phyloP scores from a whole-genome alignment of 2,113 vertebrate genomes.

The Dasyurus viverrinus region DNA sequence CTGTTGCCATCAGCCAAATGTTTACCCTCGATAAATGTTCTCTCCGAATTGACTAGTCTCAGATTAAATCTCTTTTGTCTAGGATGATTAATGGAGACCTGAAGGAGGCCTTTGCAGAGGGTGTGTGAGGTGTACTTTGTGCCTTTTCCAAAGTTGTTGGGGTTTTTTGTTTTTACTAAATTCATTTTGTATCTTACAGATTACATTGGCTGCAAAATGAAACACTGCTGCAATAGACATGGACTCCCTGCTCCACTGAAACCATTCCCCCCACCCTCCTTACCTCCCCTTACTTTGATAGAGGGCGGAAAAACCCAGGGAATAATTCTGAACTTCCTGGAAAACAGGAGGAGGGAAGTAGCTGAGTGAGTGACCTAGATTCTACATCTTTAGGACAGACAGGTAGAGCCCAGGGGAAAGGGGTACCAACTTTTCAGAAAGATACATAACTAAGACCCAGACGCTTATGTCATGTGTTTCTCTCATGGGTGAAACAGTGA shows the following conservation, averaged over 20 bases:
- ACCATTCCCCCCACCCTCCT: not conserved
- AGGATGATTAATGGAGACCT: slow-evolving; percentile 88
- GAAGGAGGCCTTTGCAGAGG: slow-evolving; percentile 78
- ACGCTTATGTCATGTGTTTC: not conserved
- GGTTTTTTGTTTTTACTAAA: slow-evolving; percentile 62
- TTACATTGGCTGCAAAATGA: slow-evolving; percentile 70
- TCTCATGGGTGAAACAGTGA: not conserved
- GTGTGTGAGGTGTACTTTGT: slow-evolving; percentile 78
- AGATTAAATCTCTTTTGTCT: slow-evolving; percentile 89
- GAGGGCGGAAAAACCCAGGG: slow-evolving; percentile 39
- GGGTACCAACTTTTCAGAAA: not conserved
- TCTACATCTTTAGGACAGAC: slow-evolving; percentile 52
- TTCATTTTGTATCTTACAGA: slow-evolving; percentile 74
- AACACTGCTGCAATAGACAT: slow-evolving; percentile 52
- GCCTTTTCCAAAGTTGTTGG: slow-evolving; percentile 67
- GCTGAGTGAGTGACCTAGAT: slow-evolving; percentile 70
- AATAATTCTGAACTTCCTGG: slow-evolving; percentile 30
- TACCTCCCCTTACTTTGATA: not conserved
- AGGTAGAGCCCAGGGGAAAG: slow-evolving; percentile 26
- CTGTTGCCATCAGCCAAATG: slow-evolving; percentile 77
- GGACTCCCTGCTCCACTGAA: slow-evolving; percentile 65
- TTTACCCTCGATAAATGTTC: slow-evolving; percentile 85
- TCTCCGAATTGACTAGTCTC: slow-evolving; percentile 80
- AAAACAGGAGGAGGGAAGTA: slow-evolving; percentile 5
- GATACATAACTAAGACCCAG: not conserved